Percentiles rank a stretch among this genome's conserved stretches.
phyloP scores from a whole-genome alignment of 2,113 vertebrate species.

The Amazona vittata region DNA sequence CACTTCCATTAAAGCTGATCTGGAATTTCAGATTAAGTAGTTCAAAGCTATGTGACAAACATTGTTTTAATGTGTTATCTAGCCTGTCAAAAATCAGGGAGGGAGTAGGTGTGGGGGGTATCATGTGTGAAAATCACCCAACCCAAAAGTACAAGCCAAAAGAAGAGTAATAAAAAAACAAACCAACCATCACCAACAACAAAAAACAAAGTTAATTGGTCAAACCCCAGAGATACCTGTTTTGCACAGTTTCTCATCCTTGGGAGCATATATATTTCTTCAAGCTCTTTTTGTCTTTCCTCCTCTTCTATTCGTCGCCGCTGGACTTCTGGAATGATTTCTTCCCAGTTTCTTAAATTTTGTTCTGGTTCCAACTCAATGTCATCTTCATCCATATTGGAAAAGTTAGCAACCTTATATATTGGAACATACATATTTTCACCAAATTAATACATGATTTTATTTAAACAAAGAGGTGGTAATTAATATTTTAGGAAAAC shows the following conservation, averaged over 20 bases:
- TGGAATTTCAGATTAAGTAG: constrained; percentile 53
- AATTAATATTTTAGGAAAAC: constrained; percentile 4
- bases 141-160: background rate
- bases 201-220: background rate
- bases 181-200: background rate
- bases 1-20: constrained; percentile 89
- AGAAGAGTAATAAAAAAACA: background rate
- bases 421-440: constrained; percentile 35
- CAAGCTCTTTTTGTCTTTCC: constrained; percentile 92
- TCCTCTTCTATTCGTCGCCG: constrained; percentile 92
- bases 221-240: constrained; percentile 78
- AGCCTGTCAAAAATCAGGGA: background rate
- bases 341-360: constrained; percentile 90
- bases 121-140: background rate
- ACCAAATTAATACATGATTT: background rate
- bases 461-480: background rate
- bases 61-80: background rate
- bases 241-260: constrained; percentile 98
- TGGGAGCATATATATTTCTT: constrained; percentile 94
- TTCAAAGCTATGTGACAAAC: background rate
- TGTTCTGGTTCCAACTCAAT: constrained; percentile 89
- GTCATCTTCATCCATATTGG: constrained; percentile 95
- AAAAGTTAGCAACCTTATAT: constrained; percentile 93
- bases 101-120: background rate
- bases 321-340: constrained; percentile 94